A percentile compares a stretch with the other conserved stretches of the same genome.
Conservation (phyloP, 2,888 invertebrate species). For the Cosmia trapezina region DNA sequence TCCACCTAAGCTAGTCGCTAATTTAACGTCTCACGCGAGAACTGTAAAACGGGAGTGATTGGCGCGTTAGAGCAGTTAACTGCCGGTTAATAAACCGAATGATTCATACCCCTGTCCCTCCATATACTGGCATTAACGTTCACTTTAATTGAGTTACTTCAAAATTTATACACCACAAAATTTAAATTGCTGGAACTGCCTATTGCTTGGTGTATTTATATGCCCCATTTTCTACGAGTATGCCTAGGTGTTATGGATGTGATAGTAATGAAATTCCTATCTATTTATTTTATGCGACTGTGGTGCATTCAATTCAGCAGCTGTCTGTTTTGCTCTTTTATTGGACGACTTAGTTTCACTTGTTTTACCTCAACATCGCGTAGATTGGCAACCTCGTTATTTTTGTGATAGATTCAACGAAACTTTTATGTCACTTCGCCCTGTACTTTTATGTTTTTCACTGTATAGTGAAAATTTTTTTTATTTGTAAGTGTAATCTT, state of each 20-base stretch:
- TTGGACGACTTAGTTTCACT: conserved; percentile 39
- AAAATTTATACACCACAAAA: conserved; percentile 68
- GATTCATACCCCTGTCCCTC: conserved; percentile 70
- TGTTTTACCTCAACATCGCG: conserved; percentile 10
- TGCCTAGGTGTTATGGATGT: conserved; percentile 29
- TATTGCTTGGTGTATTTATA: conserved; percentile 55
- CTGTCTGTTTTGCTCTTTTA: conserved; percentile 36
- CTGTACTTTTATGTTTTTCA: not conserved
- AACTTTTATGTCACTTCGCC: not conserved
- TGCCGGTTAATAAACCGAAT: conserved; percentile 71
- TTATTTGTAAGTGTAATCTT: not conserved
- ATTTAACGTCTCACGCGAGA: conserved; percentile 69
- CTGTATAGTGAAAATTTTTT: not conserved
- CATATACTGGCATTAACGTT: conserved; percentile 58
- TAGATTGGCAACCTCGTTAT: conserved; percentile 47
- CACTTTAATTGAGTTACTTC: conserved; percentile 71
- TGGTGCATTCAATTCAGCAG: conserved; percentile 34
- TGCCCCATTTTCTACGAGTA: conserved; percentile 36
- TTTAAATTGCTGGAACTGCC: conserved; percentile 59
- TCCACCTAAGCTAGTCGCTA: conserved; percentile 55
- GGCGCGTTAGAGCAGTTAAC: conserved; percentile 68
- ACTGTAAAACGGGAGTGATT: conserved; percentile 69
- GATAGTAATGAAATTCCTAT: conserved; percentile 45
- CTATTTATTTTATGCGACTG: conserved; percentile 48
- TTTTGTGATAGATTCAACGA: conserved; percentile 38